Conservation (phyloP, 37 sponge, comb jelly and placozoan genomes). For the Hormiphora californensis region DNA sequence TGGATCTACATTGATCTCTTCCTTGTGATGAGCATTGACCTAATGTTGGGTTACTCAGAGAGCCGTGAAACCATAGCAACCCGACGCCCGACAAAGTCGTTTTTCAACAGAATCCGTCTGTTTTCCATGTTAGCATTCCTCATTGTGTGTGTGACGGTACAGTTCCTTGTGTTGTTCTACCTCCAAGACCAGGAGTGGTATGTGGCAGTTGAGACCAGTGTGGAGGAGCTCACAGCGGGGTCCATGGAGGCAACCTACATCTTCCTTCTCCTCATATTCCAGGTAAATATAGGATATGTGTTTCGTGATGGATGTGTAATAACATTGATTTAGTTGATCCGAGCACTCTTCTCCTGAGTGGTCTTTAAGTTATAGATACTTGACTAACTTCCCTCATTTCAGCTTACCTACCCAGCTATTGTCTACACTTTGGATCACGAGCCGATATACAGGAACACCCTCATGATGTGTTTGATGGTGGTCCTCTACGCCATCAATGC, state of each 20-base stretch:
- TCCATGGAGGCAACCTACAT: conserved; percentile 17
- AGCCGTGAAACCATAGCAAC: background rate
- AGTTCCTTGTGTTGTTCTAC: background rate
- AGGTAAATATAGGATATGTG: too few species aligned
- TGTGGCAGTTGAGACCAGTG: background rate
- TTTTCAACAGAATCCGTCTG: background rate
- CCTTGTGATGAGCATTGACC: conserved; percentile 3
- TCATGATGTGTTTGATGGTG: background rate
- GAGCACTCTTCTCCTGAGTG: too few species aligned
- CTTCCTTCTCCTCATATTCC: background rate
- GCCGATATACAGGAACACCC: background rate
- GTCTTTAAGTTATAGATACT: too few species aligned
- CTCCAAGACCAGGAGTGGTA: background rate
- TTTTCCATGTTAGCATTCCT: background rate
- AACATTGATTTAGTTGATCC: too few species aligned
- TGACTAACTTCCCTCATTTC: too few species aligned
- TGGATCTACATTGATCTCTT: conserved; percentile 10
- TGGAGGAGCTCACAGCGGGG: background rate
- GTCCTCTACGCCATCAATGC: background rate
- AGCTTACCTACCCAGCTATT: background rate
- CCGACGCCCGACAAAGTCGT: background rate
- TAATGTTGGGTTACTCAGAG: background rate
- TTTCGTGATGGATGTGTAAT: too few species aligned
- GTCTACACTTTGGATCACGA: background rate
- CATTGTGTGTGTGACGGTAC: background rate